Evolutionary conservation across 2,113 vertebrate genomes (phyloP), one percentile per base, ranked within the genome.

Genomic region (Laticauda colubrina): DNA sequence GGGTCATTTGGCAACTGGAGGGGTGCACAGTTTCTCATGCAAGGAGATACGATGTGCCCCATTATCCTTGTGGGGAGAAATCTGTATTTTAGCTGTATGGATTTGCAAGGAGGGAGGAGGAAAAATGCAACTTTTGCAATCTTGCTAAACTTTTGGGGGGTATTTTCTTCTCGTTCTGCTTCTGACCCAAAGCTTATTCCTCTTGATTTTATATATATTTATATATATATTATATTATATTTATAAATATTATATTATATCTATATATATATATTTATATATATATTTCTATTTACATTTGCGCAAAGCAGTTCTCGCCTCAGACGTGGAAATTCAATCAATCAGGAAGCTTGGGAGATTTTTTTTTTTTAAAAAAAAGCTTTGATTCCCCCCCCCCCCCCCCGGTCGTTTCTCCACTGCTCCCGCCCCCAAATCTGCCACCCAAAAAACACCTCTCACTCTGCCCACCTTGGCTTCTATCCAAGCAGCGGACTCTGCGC

Each of bases 351-450:
- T 29, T 5, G 26, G 11, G 61, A n/a, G 29, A n/a, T n/a, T 69
- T 11, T 29, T 14, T 51, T 51, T 51, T 51, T 45, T 39, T 39
- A 39, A 39, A 45, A 45, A 45, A 64, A 29, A 64, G 26, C 26
- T n/a, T 64, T 64, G 61, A n/a, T n/a, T 34, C 0, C 0, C 3
- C 0, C 0, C 2, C 15, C 2, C 5, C 0, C 11, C 14, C n/a
- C 26, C 59, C 1, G 0, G 29, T 75, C 64, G 6, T 64, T 75
- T 29, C 59, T 21, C 56, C 56, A 54, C 53, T 6, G 5, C 21
- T 57, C 56, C n/a, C n/a, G n/a, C n/a, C n/a, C n/a, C n/a, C n/a
- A n/a, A n/a, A n/a, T n/a, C n/a, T n/a, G n/a, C n/a, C n/a, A n/a
- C 69, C 12, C 69, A 7, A 6, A 39, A 12, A 51, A 51, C 48